Evolutionary conservation across 1,140 invertebrate species (phyloP), one percentile per base, ranked within the genome.

Genomic region (Diorhabda elongata): DNA sequence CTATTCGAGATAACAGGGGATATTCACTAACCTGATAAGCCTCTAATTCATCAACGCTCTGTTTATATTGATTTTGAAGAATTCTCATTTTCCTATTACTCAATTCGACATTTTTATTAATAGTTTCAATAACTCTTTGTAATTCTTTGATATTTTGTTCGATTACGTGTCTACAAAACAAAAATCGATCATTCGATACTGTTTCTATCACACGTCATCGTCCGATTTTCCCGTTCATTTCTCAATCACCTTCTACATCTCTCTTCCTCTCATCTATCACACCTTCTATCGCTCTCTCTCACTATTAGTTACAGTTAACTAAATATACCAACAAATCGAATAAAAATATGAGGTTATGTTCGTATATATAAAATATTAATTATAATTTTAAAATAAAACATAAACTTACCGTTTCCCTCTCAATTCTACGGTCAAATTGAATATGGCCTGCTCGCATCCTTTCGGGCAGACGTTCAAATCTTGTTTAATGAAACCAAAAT

Each of bases 391-490:
- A 26, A 26, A 26, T 26, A 26, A 26, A 26, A 26, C 0, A 26
- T 26, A 26, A 26, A 26, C 45, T 64, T 83, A 81, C 79, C 88
- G 83, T 58, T 85, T 84, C 57, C 84, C 76, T 58, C 89, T 83
- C 73, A 89, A 79, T 7, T 83, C 76, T 72, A 90, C 87, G n/a
- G 89, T 86, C 68, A 86, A 78, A 43, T 91, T 84, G 73, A 89
- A 92, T 3, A 90, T 78, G 2, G 85, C 84, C 66, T 83, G 84
- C 61, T 92, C 90, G 77, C 91, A 91, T 2, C 88, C 91, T 42
- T 86, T 82, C 0, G 92, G 92, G 76, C 92, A 93, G 26, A 90
- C 81, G 77, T 86, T 88, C 71, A 93, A 90, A 76, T 94, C 91
- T 41, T 90, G 84, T 6, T 85, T 84, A 42, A 90, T 84, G 0